Evolutionary conservation across 2,888 invertebrate genomes (phyloP).

Genomic region (Andrena camellia): DNA sequence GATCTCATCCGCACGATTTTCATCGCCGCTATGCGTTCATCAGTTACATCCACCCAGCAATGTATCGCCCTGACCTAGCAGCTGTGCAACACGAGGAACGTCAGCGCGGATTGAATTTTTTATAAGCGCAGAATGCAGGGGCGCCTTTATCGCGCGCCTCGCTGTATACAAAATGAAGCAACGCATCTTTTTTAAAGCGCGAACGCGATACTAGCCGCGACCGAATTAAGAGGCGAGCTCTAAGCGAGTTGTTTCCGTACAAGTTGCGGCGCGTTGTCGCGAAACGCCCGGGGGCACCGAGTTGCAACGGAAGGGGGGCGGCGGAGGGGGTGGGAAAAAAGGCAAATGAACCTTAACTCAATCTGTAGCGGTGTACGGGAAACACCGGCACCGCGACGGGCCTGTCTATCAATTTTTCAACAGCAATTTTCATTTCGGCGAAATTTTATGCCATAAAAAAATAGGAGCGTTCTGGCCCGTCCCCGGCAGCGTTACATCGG

Average conservation of each 20-base stretch:
- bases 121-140: conserved; percentile 9
- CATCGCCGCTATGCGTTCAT: background rate
- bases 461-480: conserved; percentile 68
- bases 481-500: conserved; percentile 66
- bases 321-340: conserved; percentile 3
- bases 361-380: conserved; percentile 66
- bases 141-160: conserved; percentile 31
- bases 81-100: background rate
- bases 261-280: conserved; percentile 66
- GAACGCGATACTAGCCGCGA: conserved; percentile 31
- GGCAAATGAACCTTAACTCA: conserved; percentile 69
- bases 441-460: conserved; percentile 76
- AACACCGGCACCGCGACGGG: conserved; percentile 52
- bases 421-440: conserved; percentile 79
- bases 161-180: conserved; percentile 55
- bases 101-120: conserved; percentile 45
- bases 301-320: conserved; percentile 11
- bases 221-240: conserved; percentile 70
- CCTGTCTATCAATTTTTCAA: conserved; percentile 77
- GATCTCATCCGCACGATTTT: background rate
- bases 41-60: background rate
- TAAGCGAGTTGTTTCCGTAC: conserved; percentile 73
- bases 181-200: conserved; percentile 64
- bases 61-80: background rate
- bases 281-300: conserved; percentile 57